Evolutionary conservation across 2,113 vertebrate species (phyloP).

Genomic region (Thamnaconus septentrionalis): DNA sequence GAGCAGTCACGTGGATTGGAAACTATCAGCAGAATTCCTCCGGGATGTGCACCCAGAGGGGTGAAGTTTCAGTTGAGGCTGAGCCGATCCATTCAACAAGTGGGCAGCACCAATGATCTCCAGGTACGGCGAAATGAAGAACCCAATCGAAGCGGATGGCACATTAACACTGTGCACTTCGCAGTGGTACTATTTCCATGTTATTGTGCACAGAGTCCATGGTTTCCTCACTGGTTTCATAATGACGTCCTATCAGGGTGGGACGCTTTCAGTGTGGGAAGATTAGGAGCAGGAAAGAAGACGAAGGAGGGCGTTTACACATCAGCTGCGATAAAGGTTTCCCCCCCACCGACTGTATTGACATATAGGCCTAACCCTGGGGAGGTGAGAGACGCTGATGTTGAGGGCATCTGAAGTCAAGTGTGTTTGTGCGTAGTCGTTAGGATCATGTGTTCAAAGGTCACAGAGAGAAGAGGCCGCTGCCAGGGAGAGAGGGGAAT

Average conservation of each 20-base stretch:
- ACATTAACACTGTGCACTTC: constrained; percentile 13
- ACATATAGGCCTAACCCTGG: too few relatives aligned
- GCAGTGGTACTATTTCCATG: background rate
- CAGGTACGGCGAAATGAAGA: constrained; percentile 16
- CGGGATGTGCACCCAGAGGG: background rate
- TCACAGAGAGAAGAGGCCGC: too few relatives aligned
- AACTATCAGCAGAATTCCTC: too few relatives aligned
- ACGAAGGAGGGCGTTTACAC: background rate
- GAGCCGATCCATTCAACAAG: constrained; percentile 24
- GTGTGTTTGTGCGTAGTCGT: too few relatives aligned
- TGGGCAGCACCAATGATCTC: background rate
- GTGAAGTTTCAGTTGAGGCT: constrained; percentile 1
- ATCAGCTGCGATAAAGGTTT: background rate
- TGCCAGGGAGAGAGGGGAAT: too few relatives aligned
- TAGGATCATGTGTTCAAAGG: too few relatives aligned
- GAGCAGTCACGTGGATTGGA: too few relatives aligned
- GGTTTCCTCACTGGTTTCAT: constrained; percentile 23
- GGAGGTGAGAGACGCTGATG: too few relatives aligned
- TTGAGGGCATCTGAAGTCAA: too few relatives aligned
- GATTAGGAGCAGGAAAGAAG: constrained; percentile 11
- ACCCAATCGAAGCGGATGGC: constrained; percentile 32
- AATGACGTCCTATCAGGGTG: constrained; percentile 25
- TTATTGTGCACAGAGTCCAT: constrained; percentile 43
- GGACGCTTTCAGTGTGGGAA: constrained; percentile 24
- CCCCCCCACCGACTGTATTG: too few relatives aligned